Evolutionary conservation across 1,140 invertebrate genomes (phyloP), one percentile per base, ranked within the genome.

Genomic region (Vanessa atalanta): DNA sequence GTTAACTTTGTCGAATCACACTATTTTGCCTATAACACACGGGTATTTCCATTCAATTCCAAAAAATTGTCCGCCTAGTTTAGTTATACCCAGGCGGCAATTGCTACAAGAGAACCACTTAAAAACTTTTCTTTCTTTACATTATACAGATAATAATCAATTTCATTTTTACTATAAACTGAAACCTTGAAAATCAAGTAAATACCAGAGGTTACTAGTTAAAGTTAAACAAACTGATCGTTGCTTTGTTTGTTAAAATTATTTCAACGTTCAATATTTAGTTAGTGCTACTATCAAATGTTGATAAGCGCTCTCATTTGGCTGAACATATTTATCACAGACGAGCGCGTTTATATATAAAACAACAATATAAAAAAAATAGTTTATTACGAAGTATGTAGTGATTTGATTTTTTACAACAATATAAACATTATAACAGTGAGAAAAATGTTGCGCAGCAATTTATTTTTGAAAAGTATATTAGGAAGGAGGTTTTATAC

Each of bases 271-370:
- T 64, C 72, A 76, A 76, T 80, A 79, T 81, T 81, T 81, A 79
- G 64, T 81, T 74, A 78, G 74, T 68, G 47, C 60, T 68, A 76
- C 69, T 77, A 79, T 76, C 81, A 81, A 43, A 70, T 31, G 15
- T 53, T 75, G 81, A 83, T 83, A 83, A 79, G 76, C 78, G 79
- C 20, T 81, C 81, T 77, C 81, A 78, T 83, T 83, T 78, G 48
- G 48, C 12, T 72, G n/a, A 60, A 26, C 23, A 74, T 60, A 70
- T 77, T 83, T 80, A 79, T 81, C 79, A 73, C 71, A 61, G 72
- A 70, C 71, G 73, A 68, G 65, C 72, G 69, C 20, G 70, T 75
- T 13, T 31, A 51, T 31, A 14, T 51, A 55, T 13, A 31, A 51
- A 9, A 47, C 9, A 20, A 47, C 20, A 12, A 20, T 57, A 68